Percentiles rank a stretch among this genome's conserved stretches.
These are phyloP conservation scores for Halcyon chelicuti DNA, from an alignment of 2,797 vertebrate genomes.

Conservation along the genomic window DNA sequence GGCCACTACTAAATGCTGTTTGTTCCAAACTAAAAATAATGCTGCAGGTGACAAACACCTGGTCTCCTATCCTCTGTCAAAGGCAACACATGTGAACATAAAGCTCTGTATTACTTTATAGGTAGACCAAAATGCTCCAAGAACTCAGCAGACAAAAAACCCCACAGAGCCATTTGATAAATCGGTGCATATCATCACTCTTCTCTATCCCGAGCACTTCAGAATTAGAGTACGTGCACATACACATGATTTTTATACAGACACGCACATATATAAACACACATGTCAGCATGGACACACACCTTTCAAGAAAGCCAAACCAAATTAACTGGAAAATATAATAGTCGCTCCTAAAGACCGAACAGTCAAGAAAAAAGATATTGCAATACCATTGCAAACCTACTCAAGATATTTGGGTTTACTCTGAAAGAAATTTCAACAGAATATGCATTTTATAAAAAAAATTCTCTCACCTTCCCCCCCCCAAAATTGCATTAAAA, in stretches of 20 bases:
- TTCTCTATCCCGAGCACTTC: background rate
- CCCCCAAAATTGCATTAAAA: background rate
- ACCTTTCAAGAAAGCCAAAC: background rate
- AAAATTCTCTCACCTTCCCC: background rate
- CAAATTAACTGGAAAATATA: background rate
- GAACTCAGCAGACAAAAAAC: background rate
- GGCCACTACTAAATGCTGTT: background rate
- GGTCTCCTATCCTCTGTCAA: background rate
- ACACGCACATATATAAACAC: rapidly evolving
- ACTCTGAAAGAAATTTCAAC: background rate
- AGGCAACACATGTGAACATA: background rate
- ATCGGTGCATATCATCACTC: background rate
- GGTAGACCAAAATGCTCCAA: background rate
- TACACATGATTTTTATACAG: background rate
- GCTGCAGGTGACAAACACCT: background rate
- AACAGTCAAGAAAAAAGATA: background rate
- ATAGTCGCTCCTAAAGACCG: too few species aligned
- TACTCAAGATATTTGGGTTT: background rate
- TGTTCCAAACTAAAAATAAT: background rate
- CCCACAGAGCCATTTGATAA: background rate
- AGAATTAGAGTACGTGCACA: background rate
- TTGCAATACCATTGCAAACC: background rate
- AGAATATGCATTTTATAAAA: background rate
- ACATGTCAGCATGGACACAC: rapidly evolving
- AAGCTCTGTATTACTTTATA: background rate